These are phyloP conservation scores for Esperia sulphurella DNA, from an alignment of 2,888 invertebrate species.

Conservation along the genomic window DNA sequence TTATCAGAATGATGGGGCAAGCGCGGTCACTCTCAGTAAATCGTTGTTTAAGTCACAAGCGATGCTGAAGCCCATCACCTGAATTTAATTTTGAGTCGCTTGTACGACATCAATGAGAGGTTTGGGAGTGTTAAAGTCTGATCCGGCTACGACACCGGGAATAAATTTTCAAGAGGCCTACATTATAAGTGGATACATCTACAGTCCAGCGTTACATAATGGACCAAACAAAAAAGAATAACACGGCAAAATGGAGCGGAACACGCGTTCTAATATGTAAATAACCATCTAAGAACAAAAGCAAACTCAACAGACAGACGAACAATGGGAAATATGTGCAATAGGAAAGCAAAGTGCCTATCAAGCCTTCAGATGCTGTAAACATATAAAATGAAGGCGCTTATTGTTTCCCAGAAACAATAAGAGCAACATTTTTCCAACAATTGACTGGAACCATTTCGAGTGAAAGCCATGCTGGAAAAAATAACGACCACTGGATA, in stretches of 20 bases:
- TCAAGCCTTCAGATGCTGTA: conserved; percentile 70
- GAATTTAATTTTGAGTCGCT: too few species aligned
- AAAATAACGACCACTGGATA: conserved; percentile 69
- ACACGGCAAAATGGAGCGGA: conserved; percentile 7
- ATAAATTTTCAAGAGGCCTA: too few species aligned
- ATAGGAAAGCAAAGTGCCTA: conserved; percentile 66
- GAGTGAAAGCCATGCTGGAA: conserved; percentile 65
- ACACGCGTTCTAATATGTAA: conserved; percentile 12
- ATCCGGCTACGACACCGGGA: too few species aligned
- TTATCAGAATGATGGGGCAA: too few species aligned
- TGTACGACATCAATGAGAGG: too few species aligned
- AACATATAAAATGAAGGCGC: conserved; percentile 73
- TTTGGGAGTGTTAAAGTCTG: too few species aligned
- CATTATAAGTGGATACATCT: too few species aligned
- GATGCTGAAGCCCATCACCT: too few species aligned
- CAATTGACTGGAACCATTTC: conserved; percentile 74
- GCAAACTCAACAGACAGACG: conserved; percentile 29
- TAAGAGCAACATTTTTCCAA: conserved; percentile 73
- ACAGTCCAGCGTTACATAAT: not conserved
- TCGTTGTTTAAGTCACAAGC: too few species aligned
- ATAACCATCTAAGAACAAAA: conserved; percentile 33
- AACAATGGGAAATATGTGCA: conserved; percentile 55
- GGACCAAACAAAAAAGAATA: conserved; percentile 6
- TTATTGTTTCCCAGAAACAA: conserved; percentile 76
- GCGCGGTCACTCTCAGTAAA: too few species aligned